Conservation (phyloP, 2,797 vertebrate genomes). For the Peromyscus eremicus region DNA sequence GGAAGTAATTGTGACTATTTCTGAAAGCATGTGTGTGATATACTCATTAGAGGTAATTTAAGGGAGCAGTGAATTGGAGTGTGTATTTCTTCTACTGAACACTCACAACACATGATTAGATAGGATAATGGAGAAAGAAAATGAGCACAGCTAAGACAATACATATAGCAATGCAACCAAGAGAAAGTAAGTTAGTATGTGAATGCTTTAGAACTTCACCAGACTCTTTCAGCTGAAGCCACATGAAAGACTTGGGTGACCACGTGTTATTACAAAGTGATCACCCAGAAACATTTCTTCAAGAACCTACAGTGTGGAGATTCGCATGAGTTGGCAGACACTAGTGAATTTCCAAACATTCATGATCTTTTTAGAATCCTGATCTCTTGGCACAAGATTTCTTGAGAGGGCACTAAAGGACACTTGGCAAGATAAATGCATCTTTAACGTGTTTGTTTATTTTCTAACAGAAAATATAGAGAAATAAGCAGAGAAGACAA, state of each 20-base stretch:
- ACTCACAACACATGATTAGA: constrained; percentile 49
- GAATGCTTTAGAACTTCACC: constrained; percentile 32
- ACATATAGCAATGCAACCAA: constrained; percentile 13
- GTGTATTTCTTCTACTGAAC: constrained; percentile 56
- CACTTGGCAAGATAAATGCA: not conserved
- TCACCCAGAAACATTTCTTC: not conserved
- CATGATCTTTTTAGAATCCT: not conserved
- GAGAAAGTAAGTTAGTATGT: constrained; percentile 45
- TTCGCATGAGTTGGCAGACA: not conserved
- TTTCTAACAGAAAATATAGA: not conserved
- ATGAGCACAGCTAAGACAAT: constrained; percentile 30
- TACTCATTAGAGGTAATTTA: constrained; percentile 61
- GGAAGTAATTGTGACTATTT: constrained; percentile 61
- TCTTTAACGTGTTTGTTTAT: constrained; percentile 47
- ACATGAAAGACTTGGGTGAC: not conserved
- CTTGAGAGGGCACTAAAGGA: not conserved
- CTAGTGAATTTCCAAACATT: constrained; percentile 9
- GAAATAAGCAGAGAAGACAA: constrained; percentile 19
- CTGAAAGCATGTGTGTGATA: constrained; percentile 68
- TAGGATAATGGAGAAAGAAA: constrained; percentile 52
- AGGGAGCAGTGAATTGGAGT: constrained; percentile 49
- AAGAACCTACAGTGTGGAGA: not conserved
- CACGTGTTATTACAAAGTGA: not conserved
- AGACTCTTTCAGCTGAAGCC: constrained; percentile 1
- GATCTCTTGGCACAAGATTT: not conserved